Evolutionary conservation across 2,797 vertebrate species (phyloP), one percentile per base, ranked within the genome.

Genomic region (Hyperoplus immaculatus): DNA sequence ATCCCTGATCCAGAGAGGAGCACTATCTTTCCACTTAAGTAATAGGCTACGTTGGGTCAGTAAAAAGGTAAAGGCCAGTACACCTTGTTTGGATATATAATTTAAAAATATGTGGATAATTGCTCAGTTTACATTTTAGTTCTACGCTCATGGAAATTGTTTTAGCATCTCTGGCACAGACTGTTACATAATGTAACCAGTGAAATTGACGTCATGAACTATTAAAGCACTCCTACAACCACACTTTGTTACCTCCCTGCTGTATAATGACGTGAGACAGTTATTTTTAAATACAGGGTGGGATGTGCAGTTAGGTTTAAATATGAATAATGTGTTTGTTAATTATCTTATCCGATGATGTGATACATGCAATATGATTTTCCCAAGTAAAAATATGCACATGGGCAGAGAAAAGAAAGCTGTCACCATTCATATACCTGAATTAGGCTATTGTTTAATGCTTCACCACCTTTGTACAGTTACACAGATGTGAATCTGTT

Each of bases 231-330:
- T 62, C 5, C 11, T 54, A 51, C 39, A 63, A 63, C 16, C 47
- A 41, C 21, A 15, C 45, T 57, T 36, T 0, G 1, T 29, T 76
- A 4, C 47, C 5, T 59, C 38, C 14, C 18, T 11, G 10, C 9
- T 53, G 5, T 16, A n/a, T 55, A 21, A 38, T 43, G 56, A 39
- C 21, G 0, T 47, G 64, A 59, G 16, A 53, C 0, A 45, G 18
- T 6, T 75, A 60, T 60, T 75, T 72, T 46, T 67, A 59, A 71
- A 41, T 15, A 39, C 5, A 14, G 42, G 41, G 62, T 42, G 51
- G 41, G 29, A 58, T 53, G 59, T 39, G 16, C 54, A 64, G 29
- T 7, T 8, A 70, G 50, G 51, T 70, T 60, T 73, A 38, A 73
- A 45, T 5, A 38, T 73, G 21, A 18, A 50, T 36, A 70, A 60